These are phyloP conservation scores for Stenodera caucasica DNA, from an alignment of 2,888 invertebrate genomes.

Conservation along the genomic window DNA sequence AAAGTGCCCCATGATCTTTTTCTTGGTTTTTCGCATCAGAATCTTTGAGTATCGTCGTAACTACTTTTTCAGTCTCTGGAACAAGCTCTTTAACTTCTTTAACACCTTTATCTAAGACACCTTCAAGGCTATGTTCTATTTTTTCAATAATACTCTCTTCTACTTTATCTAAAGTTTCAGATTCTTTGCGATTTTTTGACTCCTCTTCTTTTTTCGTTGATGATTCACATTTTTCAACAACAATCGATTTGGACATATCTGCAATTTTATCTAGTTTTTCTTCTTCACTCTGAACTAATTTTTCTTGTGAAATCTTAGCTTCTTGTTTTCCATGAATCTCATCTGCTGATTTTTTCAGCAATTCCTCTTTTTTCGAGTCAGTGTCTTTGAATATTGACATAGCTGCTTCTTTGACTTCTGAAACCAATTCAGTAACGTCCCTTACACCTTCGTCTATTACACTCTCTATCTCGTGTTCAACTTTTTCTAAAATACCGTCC, in stretches of 20 bases:
- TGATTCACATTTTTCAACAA: slow-evolving; percentile 5
- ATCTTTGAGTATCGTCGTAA: neutral
- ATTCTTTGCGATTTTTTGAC: no score
- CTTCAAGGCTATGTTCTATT: slow-evolving; percentile 4
- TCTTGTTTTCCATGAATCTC: slow-evolving; percentile 8
- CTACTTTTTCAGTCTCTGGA: no score
- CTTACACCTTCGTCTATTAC: slow-evolving; percentile 13
- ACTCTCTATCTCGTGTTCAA: no score
- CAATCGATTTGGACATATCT: slow-evolving; percentile 15
- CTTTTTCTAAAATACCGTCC: no score
- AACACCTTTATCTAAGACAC: neutral
- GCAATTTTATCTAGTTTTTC: neutral
- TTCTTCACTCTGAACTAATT: slow-evolving; percentile 10
- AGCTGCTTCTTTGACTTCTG: neutral
- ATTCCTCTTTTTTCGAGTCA: slow-evolving; percentile 23
- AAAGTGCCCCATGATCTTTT: no score
- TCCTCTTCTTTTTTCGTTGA: neutral
- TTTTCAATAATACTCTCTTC: neutral
- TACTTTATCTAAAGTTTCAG: no score
- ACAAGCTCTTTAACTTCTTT: neutral
- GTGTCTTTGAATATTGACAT: neutral
- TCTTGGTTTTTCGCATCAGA: slow-evolving; percentile 1
- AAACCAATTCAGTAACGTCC: slow-evolving; percentile 5
- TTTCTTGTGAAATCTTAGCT: neutral
- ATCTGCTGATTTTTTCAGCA: slow-evolving; percentile 6